Evolutionary conservation across 2,888 invertebrate species (phyloP).

Genomic region (Chydorus sphaericus): DNA sequence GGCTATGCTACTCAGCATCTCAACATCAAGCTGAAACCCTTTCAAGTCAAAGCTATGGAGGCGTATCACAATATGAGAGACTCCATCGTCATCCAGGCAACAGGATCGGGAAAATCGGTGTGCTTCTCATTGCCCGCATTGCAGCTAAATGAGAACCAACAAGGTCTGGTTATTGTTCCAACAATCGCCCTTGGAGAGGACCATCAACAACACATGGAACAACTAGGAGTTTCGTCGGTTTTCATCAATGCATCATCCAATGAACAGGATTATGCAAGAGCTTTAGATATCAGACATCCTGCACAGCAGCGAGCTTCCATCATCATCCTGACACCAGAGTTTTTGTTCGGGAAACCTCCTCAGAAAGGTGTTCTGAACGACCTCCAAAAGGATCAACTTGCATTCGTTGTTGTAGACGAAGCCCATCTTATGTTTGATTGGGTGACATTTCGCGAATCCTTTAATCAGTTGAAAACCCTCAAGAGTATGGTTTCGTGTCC

Average conservation of each 20-base stretch:
- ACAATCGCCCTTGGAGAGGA: not conserved
- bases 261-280: not conserved
- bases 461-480: not conserved
- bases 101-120: not conserved
- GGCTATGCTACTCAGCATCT: not conserved
- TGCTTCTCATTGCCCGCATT: not conserved
- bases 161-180: not conserved
- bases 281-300: no score
- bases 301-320: not conserved
- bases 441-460: not conserved
- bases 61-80: not conserved
- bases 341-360: not conserved
- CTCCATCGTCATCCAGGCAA: not conserved
- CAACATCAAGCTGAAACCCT: not conserved
- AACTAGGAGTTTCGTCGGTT: not conserved
- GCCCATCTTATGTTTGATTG: constrained; percentile 1
- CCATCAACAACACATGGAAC: not conserved
- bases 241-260: not conserved
- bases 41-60: not conserved
- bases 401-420: constrained; percentile 1
- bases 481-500: not conserved
- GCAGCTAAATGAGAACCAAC: not conserved
- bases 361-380: not conserved
- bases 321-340: not conserved
- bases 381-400: not conserved